phyloP scores from a whole-genome alignment of 2,888 invertebrate species.

The Drosophila seclusa region DNA sequence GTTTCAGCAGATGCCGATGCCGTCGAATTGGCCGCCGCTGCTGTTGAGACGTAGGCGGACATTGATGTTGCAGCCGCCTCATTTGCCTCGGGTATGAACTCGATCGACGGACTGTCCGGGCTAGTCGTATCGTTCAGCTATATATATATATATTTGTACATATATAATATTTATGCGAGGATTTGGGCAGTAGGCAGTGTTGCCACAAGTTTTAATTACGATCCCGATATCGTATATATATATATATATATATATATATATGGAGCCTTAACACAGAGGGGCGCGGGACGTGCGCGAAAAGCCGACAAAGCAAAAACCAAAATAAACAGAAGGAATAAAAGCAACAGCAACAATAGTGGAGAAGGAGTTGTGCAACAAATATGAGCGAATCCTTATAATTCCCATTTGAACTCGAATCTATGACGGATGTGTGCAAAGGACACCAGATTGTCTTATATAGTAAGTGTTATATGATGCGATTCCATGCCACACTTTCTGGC shows the following conservation, averaged over 20 bases:
- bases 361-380: constrained; percentile 2
- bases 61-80: constrained; percentile 49
- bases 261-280: constrained; percentile 2
- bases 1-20: constrained; percentile 42
- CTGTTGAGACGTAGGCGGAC: constrained; percentile 7
- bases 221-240: constrained; percentile 1
- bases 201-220: constrained; percentile 17
- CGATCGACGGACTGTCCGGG: constrained; percentile 82
- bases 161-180: constrained; percentile 2
- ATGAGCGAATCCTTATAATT: background rate
- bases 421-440: background rate
- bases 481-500: background rate
- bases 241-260: background rate
- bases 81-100: constrained; percentile 77
- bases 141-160: constrained; percentile 18
- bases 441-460: background rate
- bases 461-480: background rate
- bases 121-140: constrained; percentile 75
- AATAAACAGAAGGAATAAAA: background rate
- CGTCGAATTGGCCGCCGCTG: constrained; percentile 18
- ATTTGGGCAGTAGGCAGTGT: constrained; percentile 9
- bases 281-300: constrained; percentile 28
- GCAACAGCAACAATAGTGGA: background rate
- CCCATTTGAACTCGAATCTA: background rate
- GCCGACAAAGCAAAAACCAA: constrained; percentile 26